Conservation (phyloP, 2,797 vertebrate species). For the Phylloscopus collybita region DNA sequence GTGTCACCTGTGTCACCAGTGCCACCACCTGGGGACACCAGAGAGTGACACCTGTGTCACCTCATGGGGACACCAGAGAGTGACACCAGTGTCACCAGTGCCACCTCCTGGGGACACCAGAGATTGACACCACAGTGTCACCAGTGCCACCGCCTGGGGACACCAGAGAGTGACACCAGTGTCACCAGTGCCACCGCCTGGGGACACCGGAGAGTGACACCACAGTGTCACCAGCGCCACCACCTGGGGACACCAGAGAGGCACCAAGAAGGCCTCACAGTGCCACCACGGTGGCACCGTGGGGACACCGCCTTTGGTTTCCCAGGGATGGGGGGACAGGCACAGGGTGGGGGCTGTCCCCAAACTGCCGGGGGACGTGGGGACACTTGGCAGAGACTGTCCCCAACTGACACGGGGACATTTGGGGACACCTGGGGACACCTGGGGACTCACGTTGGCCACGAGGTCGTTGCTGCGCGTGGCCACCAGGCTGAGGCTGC, state of each 20-base stretch:
- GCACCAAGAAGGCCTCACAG: too few relatives aligned
- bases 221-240: background rate
- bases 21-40: too few relatives aligned
- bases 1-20: too few relatives aligned
- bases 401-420: background rate
- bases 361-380: too few relatives aligned
- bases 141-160: constrained; percentile 83
- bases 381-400: too few relatives aligned
- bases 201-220: background rate
- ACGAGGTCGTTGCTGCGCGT: constrained; percentile 93
- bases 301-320: too few relatives aligned
- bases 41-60: background rate
- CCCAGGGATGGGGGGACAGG: too few relatives aligned
- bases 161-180: background rate
- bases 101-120: too few relatives aligned
- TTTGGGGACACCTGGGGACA: fast-evolving
- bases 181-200: constrained; percentile 83
- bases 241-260: background rate
- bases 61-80: too few relatives aligned
- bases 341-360: background rate
- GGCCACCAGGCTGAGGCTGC: constrained; percentile 89
- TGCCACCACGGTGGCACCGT: too few relatives aligned
- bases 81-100: background rate
- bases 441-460: constrained; percentile 75
- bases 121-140: background rate